These are phyloP conservation scores for Lydus trimaculatus DNA, from an alignment of 2,888 invertebrate genomes.

Conservation along the genomic window DNA sequence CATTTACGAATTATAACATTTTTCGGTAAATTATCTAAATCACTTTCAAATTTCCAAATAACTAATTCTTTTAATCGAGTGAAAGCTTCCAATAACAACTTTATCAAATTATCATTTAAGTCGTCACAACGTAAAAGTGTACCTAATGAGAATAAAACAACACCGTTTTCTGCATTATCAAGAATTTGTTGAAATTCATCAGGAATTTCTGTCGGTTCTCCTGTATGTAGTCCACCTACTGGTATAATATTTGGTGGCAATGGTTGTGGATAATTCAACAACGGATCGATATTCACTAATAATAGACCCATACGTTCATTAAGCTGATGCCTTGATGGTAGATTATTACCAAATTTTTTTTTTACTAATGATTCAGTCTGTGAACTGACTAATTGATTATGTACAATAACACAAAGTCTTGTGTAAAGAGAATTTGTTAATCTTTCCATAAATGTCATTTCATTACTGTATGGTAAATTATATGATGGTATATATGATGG, in stretches of 20 bases:
- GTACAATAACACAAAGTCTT: slow-evolving; percentile 20
- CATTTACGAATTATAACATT: slow-evolving; percentile 57
- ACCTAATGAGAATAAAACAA: slow-evolving; percentile 57
- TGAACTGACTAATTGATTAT: slow-evolving; percentile 33
- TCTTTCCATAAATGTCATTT: slow-evolving; percentile 41
- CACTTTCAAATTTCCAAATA: slow-evolving; percentile 58
- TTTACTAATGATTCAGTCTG: slow-evolving; percentile 21
- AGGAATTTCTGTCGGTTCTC: slow-evolving; percentile 42
- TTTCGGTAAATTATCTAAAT: slow-evolving; percentile 47
- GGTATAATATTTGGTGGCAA: slow-evolving; percentile 54
- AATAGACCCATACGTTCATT: slow-evolving; percentile 45
- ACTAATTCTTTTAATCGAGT: slow-evolving; percentile 53
- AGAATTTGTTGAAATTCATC: slow-evolving; percentile 50
- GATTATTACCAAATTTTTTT: slow-evolving; percentile 39
- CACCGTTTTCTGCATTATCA: slow-evolving; percentile 53
- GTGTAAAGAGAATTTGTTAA: slow-evolving; percentile 36
- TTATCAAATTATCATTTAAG: slow-evolving; percentile 42
- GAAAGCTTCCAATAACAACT: slow-evolving; percentile 52
- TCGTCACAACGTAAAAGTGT: slow-evolving; percentile 50
- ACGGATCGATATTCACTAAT: slow-evolving; percentile 48
- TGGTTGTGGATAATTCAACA: slow-evolving; percentile 47
- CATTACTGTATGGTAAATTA: slow-evolving; percentile 30
- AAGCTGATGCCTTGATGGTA: slow-evolving; percentile 38
- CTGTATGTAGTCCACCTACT: slow-evolving; percentile 53
- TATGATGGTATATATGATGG: slow-evolving; percentile 41